Evolutionary conservation across 2,888 invertebrate genomes (phyloP), one percentile per base, ranked within the genome.

Genomic region (Hyalella azteca): DNA sequence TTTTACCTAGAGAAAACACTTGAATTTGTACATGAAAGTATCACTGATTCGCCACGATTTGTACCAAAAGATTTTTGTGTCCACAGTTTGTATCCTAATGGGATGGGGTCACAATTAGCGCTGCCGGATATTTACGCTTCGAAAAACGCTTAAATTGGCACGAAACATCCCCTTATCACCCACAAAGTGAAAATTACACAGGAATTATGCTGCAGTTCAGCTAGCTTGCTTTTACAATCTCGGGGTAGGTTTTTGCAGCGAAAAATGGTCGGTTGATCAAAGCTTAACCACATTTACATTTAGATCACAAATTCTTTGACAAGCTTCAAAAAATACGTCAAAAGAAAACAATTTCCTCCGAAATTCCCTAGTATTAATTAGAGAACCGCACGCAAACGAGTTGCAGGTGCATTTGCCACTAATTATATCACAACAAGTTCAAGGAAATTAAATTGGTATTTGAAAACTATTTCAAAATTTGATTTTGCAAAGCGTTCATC

Each of bases 251-350:
- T 36, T 66, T 36, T 29, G 66, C 36, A n/a, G 36, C 32, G 9
- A 45, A 66, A 66, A 75, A 75, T 39, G 40, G 41, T n/a, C n/a
- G 45, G 36, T 26, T 75, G 75, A 75, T 75, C 75, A 75, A 75
- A 75, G 75, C 75, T 11, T 7, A 36, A 22, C 15, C 26, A 41
- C n/a, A 75, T 75, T 75, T 41, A 45, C 75, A 75, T 75, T 75
- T 75, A 75, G 75, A 75, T 75, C 75, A 19, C 54, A 36, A 66
- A 66, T 66, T 22, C 66, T 36, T 29, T 9, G 36, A 66, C 32
- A 36, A n/a, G n/a, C n/a, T n/a, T n/a, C n/a, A n/a, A 66, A 66
- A 66, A 66, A 66, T 36, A 66, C 19, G 29, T 36, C 39, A 66
- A n/a, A 36, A 66, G 32, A 36, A 66, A 36, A 66, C 32, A n/a